Evolutionary conservation across 2,113 vertebrate species (phyloP).

Genomic region (Phrynosoma blainvillii): DNA sequence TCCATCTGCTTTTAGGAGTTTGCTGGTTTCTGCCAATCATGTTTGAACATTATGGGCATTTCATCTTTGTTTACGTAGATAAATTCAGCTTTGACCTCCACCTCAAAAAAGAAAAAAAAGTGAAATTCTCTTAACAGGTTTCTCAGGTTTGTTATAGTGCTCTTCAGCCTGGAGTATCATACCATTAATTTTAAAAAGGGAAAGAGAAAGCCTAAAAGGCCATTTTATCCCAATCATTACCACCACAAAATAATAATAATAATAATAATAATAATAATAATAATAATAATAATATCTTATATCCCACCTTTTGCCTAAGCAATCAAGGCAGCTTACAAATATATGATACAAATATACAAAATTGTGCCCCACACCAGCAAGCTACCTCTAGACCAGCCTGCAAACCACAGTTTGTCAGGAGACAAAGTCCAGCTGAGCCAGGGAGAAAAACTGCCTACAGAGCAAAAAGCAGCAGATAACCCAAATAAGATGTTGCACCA

Average conservation of each 20-base stretch:
- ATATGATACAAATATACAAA: too few species aligned
- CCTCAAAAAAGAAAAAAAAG: neutral
- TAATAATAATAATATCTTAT: too few species aligned
- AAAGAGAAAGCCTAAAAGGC: neutral
- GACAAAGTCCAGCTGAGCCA: neutral
- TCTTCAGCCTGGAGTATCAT: neutral
- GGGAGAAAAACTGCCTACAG: neutral
- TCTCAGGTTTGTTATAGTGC: neutral
- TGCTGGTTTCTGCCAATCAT: neutral
- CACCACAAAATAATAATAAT: too few species aligned
- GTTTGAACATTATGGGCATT: slow-evolving; percentile 21
- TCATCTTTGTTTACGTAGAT: neutral
- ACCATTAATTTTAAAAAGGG: neutral
- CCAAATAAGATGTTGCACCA: slow-evolving; percentile 3
- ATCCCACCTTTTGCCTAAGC: too few species aligned
- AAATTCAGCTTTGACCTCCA: neutral
- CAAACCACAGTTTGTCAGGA: neutral
- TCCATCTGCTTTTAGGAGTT: neutral
- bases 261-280: too few species aligned
- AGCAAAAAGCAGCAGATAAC: slow-evolving; percentile 17
- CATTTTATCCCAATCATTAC: neutral
- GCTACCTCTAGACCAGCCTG: neutral
- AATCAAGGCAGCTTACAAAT: too few species aligned
- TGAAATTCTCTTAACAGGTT: slow-evolving; percentile 10
- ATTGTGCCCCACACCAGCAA: neutral